Evolutionary conservation across 2,797 vertebrate genomes (phyloP).

Genomic region (Euthynnus affinis): DNA sequence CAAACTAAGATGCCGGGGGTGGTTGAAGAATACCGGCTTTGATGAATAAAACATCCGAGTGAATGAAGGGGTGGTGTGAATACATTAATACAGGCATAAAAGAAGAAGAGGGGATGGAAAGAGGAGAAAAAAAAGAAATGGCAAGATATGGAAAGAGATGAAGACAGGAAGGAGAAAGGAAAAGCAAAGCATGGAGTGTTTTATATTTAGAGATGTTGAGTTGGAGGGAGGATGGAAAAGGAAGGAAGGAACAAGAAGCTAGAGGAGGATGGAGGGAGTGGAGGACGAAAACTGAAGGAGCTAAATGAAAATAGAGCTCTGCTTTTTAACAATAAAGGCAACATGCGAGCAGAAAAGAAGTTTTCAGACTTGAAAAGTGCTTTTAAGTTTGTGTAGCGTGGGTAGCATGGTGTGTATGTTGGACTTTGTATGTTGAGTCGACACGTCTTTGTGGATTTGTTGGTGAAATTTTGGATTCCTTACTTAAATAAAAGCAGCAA

Average conservation of each 20-base stretch:
- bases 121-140: constrained; percentile 16
- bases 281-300: constrained; percentile 1
- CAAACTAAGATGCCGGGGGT: constrained; percentile 73
- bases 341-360: not conserved
- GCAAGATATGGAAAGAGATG: constrained; percentile 31
- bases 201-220: constrained; percentile 38
- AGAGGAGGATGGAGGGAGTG: constrained; percentile 16
- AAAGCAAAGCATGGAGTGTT: not conserved
- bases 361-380: not conserved
- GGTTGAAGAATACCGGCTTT: constrained; percentile 80
- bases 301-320: constrained; percentile 16
- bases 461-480: not conserved
- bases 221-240: constrained; percentile 21
- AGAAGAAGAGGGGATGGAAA: constrained; percentile 35
- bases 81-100: constrained; percentile 75
- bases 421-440: not conserved
- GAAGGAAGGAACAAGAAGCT: constrained; percentile 37
- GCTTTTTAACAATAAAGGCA: constrained; percentile 24
- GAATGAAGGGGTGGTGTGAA: constrained; percentile 83
- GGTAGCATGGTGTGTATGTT: not conserved
- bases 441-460: not conserved
- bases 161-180: constrained; percentile 30
- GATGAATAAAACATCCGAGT: constrained; percentile 89
- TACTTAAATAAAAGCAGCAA: not conserved
- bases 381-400: not conserved